These are phyloP conservation scores for Drosophila sproati DNA, from an alignment of 1,140 invertebrate genomes.

Conservation along the genomic window DNA sequence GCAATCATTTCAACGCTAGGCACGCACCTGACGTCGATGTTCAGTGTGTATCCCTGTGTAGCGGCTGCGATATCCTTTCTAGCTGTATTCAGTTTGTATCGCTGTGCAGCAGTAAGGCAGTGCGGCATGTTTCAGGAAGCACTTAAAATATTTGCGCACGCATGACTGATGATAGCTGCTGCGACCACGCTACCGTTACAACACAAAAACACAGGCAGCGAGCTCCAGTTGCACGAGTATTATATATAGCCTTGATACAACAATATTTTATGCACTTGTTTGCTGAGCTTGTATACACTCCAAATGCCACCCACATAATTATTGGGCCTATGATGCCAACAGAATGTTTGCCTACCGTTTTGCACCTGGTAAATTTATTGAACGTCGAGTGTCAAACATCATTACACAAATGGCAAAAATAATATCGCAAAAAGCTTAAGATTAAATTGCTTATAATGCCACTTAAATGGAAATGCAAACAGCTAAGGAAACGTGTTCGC, in stretches of 20 bases:
- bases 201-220: slow-evolving; percentile 1
- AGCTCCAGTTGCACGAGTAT: slow-evolving; percentile 27
- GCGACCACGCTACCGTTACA: slow-evolving; percentile 12
- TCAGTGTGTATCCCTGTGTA: slow-evolving; percentile 8
- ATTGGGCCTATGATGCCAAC: slow-evolving; percentile 30
- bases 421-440: slow-evolving; percentile 37
- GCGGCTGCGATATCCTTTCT: slow-evolving; percentile 31
- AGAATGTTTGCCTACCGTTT: slow-evolving; percentile 1
- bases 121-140: slow-evolving; percentile 73
- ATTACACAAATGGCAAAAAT: slow-evolving; percentile 56
- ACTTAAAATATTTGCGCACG: slow-evolving; percentile 82
- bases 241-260: slow-evolving; percentile 6
- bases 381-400: slow-evolving; percentile 53
- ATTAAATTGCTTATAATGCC: slow-evolving; percentile 58
- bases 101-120: slow-evolving; percentile 4
- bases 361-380: slow-evolving; percentile 53
- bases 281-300: slow-evolving; percentile 36
- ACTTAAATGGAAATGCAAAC: slow-evolving; percentile 60
- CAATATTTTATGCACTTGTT: slow-evolving; percentile 65
- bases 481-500: slow-evolving; percentile 17
- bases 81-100: background rate
- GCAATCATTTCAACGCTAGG: slow-evolving; percentile 3
- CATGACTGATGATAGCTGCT: slow-evolving; percentile 70
- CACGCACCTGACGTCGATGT: slow-evolving; percentile 28
- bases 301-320: slow-evolving; percentile 68